A percentile compares a stretch with the other conserved stretches of the same genome.
Evolutionary conservation across 2,797 vertebrate genomes (phyloP).

Genomic region (Syngnathus acus): DNA sequence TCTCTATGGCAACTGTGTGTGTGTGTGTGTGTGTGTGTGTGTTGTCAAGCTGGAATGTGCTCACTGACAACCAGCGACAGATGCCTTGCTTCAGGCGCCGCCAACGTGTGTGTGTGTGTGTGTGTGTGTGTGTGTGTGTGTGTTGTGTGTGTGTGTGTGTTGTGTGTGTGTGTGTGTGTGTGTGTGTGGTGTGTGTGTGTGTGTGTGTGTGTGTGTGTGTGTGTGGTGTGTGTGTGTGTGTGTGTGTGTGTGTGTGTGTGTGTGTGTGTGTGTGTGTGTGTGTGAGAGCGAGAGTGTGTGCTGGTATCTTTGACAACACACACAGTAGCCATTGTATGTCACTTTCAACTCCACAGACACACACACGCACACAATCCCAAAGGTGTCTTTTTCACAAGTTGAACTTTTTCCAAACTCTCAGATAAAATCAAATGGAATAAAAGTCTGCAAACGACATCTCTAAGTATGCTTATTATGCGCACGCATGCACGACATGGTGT

Average conservation of each 20-base stretch:
- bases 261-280: slow-evolving; percentile 11
- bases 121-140: too few species aligned
- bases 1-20: too few species aligned
- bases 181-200: slow-evolving; percentile 23
- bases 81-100: too few species aligned
- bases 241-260: slow-evolving; percentile 24
- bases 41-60: too few species aligned
- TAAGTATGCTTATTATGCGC: too few species aligned
- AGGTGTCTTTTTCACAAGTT: neutral
- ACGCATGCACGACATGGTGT: too few species aligned
- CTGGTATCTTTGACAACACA: slow-evolving; percentile 37
- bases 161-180: slow-evolving; percentile 23
- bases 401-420: too few species aligned
- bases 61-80: too few species aligned
- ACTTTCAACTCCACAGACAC: slow-evolving; percentile 11
- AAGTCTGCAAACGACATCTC: too few species aligned
- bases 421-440: too few species aligned
- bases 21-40: too few species aligned
- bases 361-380: slow-evolving; percentile 9
- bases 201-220: slow-evolving; percentile 23
- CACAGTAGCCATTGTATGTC: slow-evolving; percentile 23
- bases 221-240: slow-evolving; percentile 25
- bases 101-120: too few species aligned
- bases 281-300: slow-evolving; percentile 25
- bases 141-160: slow-evolving; percentile 19